Conservation (phyloP, 2,888 invertebrate genomes). For the Atethmia centrago region DNA sequence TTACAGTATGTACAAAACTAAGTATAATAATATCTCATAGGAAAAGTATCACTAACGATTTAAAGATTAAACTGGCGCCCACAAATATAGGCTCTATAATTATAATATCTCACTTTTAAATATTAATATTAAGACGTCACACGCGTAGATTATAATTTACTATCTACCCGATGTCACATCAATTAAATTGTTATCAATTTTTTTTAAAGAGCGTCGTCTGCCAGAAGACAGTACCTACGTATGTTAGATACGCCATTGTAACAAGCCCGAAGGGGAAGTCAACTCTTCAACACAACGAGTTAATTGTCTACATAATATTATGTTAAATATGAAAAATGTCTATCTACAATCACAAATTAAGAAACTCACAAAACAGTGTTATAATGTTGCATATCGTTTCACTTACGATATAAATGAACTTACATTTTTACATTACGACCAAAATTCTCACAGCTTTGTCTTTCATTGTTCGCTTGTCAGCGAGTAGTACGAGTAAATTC, state of each 20-base stretch:
- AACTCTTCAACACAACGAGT: slow-evolving; percentile 61
- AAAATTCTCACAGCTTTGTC: slow-evolving; percentile 91
- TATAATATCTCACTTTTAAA: slow-evolving; percentile 66
- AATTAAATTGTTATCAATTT: slow-evolving; percentile 44
- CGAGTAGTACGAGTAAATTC: slow-evolving; percentile 89
- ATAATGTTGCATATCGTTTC: slow-evolving; percentile 77
- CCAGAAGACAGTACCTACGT: slow-evolving; percentile 4
- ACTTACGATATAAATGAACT: slow-evolving; percentile 86
- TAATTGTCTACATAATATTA: slow-evolving; percentile 61
- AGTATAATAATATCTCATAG: slow-evolving; percentile 76
- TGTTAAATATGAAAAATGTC: slow-evolving; percentile 71
- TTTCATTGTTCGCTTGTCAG: slow-evolving; percentile 89
- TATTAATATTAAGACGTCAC: slow-evolving; percentile 58
- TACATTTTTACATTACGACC: slow-evolving; percentile 88
- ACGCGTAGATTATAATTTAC: slow-evolving; percentile 49
- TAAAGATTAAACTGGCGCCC: slow-evolving; percentile 67
- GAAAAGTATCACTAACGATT: slow-evolving; percentile 79
- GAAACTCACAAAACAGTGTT: slow-evolving; percentile 75
- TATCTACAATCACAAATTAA: slow-evolving; percentile 77
- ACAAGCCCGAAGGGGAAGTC: slow-evolving; percentile 38
- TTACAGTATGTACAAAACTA: slow-evolving; percentile 80
- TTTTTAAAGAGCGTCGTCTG: slow-evolving; percentile 46
- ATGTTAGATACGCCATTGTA: slow-evolving; percentile 26
- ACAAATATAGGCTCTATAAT: slow-evolving; percentile 49
- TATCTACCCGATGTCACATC: slow-evolving; percentile 53